Conservation (phyloP, 2,113 vertebrate species). For the Cyprinodon variegatus region DNA sequence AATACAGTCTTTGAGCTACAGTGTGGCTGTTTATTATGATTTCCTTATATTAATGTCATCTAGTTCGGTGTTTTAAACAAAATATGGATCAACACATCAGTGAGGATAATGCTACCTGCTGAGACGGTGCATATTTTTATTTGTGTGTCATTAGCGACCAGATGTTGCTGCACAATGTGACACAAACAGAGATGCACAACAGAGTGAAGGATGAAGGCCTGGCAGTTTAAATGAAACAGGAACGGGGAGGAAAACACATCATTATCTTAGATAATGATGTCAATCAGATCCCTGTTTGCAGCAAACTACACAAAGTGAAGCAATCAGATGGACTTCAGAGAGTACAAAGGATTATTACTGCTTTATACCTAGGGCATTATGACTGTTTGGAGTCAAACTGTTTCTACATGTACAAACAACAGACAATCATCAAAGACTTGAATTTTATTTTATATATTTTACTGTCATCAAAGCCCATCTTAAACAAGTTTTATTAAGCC, state of each 20-base stretch:
- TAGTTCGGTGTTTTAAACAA: background rate
- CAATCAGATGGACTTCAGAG: background rate
- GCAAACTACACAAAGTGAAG: background rate
- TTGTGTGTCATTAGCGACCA: conserved; percentile 6
- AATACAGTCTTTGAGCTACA: too few species aligned
- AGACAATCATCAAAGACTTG: background rate
- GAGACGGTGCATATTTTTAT: conserved; percentile 8
- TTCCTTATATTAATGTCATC: background rate
- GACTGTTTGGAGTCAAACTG: background rate
- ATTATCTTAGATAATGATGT: conserved; percentile 10
- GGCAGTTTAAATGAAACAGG: conserved; percentile 1
- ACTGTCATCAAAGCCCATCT: background rate
- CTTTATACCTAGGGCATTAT: background rate
- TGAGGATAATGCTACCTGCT: conserved; percentile 4
- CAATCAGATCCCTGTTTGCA: conserved; percentile 4
- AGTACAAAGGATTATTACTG: background rate
- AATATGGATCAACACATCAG: conserved; percentile 5
- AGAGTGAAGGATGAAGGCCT: conserved; percentile 4
- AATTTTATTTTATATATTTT: background rate
- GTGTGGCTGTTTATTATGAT: too few species aligned
- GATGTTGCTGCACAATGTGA: conserved; percentile 19
- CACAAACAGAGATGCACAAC: background rate
- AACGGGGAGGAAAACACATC: conserved; percentile 1
- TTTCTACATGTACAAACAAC: background rate
- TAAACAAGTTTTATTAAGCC: background rate